A percentile compares a stretch with the other conserved stretches of the same genome.
Evolutionary conservation across 1,140 invertebrate species (phyloP).

Genomic region (Lanistes nyassanus): DNA sequence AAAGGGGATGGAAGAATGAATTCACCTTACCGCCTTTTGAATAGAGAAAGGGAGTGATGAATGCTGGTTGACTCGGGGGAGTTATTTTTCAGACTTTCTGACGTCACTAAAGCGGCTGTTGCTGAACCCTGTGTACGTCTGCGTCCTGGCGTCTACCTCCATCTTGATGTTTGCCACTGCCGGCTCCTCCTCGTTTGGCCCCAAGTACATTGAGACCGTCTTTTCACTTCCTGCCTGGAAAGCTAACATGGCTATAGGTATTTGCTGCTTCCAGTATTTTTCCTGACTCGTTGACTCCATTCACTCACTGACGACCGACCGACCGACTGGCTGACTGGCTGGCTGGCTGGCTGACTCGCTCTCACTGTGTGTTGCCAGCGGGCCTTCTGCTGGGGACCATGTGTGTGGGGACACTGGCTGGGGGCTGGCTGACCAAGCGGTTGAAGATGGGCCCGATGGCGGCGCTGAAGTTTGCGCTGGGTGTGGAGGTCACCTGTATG

Average conservation of each 20-base stretch:
- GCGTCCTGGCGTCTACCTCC: constrained; percentile 4
- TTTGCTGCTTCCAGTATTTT: neutral
- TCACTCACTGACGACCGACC: neutral
- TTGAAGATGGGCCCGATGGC: constrained; percentile 2
- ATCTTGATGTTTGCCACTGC: constrained; percentile 3
- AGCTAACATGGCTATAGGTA: constrained; percentile 30
- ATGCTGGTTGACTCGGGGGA: too few species aligned
- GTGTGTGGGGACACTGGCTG: constrained; percentile 2
- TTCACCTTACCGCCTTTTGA: too few species aligned
- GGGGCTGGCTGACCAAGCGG: constrained; percentile 18
- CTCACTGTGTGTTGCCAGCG: too few species aligned
- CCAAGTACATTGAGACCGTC: constrained; percentile 34
- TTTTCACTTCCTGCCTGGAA: constrained; percentile 27
- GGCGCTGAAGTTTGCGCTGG: constrained; percentile 3
- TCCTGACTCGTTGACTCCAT: neutral
- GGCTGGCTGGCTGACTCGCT: neutral
- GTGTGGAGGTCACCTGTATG: neutral
- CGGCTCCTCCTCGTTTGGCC: constrained; percentile 11
- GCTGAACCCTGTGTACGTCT: constrained; percentile 28
- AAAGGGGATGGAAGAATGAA: too few species aligned
- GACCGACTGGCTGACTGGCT: neutral
- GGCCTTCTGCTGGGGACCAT: neutral
- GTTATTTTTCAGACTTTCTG: constrained; percentile 18
- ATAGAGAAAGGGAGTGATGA: too few species aligned
- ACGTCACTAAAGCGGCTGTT: constrained; percentile 14